Percentiles rank a stretch among this genome's conserved stretches.
Evolutionary conservation across 2,113 vertebrate species (phyloP).

Genomic region (Leuciscus idus): DNA sequence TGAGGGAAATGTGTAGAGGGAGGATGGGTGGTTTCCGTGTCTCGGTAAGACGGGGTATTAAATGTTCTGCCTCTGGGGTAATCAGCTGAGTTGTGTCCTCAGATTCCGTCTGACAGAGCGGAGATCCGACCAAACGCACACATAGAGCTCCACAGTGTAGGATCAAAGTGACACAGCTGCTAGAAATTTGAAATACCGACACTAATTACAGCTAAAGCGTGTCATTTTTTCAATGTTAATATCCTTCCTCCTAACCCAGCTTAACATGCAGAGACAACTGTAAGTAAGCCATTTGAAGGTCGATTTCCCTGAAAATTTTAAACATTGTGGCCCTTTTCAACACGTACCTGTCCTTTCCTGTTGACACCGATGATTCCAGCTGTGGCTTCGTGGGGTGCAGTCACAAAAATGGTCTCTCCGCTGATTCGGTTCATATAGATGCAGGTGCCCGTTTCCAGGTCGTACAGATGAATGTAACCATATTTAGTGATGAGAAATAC

Average conservation of each 20-base stretch:
- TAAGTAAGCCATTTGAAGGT: conserved; percentile 1
- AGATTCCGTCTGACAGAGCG: not conserved
- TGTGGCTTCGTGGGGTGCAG: conserved; percentile 95
- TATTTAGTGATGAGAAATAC: conserved; percentile 98
- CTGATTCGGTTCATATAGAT: conserved; percentile 99
- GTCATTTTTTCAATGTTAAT: not conserved
- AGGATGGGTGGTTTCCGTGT: conserved; percentile 23
- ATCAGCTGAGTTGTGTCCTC: not conserved
- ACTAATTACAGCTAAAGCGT: conserved; percentile 1
- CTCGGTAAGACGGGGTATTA: not conserved
- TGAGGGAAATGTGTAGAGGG: not conserved
- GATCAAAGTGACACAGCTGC: conserved; percentile 19
- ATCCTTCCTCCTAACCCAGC: not conserved
- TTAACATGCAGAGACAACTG: not conserved
- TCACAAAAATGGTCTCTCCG: conserved; percentile 98
- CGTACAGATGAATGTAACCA: conserved; percentile 96
- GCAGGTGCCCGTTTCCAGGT: conserved; percentile 96
- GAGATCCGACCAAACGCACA: not conserved
- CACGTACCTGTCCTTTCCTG: conserved; percentile 94
- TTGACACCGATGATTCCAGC: conserved; percentile 98
- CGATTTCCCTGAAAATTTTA: not conserved
- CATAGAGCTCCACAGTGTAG: not conserved
- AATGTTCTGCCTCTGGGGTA: conserved; percentile 14
- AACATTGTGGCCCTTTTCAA: not conserved
- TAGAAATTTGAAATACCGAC: conserved; percentile 7